Evolutionary conservation across 2,797 vertebrate species (phyloP).

Genomic region (Myotis planiceps): DNA sequence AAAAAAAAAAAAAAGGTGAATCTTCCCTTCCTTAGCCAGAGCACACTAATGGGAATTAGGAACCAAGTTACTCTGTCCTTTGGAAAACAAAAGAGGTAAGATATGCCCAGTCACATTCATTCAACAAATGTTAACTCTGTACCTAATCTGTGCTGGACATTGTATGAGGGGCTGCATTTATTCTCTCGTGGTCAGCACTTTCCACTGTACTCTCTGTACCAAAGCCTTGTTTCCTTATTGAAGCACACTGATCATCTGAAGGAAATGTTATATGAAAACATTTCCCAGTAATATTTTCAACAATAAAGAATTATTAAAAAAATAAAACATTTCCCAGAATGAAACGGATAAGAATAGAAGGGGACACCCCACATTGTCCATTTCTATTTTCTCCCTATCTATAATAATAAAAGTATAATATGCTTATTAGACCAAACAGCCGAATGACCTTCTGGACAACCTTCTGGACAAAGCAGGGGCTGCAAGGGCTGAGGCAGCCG

Average conservation of each 20-base stretch:
- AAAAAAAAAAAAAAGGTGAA: background rate
- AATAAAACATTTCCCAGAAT: background rate
- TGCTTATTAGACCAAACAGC: too few relatives aligned
- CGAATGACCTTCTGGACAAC: too few relatives aligned
- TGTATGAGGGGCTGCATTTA: background rate
- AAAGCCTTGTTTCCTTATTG: background rate
- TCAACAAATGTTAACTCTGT: background rate
- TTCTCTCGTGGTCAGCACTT: background rate
- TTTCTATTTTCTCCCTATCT: background rate
- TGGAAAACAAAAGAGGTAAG: background rate
- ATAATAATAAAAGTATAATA: too few relatives aligned
- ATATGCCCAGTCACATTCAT: background rate
- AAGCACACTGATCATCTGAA: background rate
- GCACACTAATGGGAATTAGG: background rate
- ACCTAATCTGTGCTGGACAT: background rate
- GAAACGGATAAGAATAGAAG: background rate
- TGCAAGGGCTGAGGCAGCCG: rapidly evolving
- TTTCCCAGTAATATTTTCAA: too few relatives aligned
- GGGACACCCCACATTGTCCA: background rate
- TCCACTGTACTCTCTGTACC: background rate
- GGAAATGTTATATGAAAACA: constrained; percentile 6
- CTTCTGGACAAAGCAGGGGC: too few relatives aligned
- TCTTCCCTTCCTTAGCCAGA: background rate
- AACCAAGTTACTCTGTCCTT: background rate
- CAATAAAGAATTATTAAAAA: too few relatives aligned